Evolutionary conservation across 2,797 vertebrate genomes (phyloP).

Genomic region (Myripristis murdjan): DNA sequence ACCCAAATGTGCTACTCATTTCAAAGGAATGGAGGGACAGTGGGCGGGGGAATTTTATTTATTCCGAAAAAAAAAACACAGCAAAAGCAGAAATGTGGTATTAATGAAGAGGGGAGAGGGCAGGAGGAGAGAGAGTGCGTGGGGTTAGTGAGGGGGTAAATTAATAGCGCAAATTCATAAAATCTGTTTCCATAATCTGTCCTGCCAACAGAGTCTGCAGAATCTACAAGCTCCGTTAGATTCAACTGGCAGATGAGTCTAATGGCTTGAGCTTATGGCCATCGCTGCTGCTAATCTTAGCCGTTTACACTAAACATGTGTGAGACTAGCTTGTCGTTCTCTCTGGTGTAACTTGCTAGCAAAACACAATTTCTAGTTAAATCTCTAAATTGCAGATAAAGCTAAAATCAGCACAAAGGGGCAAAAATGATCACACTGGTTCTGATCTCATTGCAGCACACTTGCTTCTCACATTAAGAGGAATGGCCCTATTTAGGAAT

Average conservation of each 20-base stretch:
- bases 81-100: conserved; percentile 56
- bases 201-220: conserved; percentile 11
- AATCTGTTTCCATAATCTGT: conserved; percentile 17
- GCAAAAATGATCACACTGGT: no score
- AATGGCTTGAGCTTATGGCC: conserved; percentile 22
- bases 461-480: conserved; percentile 7
- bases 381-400: conserved; percentile 14
- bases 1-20: conserved; percentile 68
- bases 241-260: conserved; percentile 38
- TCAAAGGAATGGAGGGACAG: conserved; percentile 59
- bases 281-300: conserved; percentile 53
- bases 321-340: conserved; percentile 7
- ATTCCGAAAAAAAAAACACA: conserved; percentile 41
- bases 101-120: conserved; percentile 44
- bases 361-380: conserved; percentile 10
- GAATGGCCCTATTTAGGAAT: conserved; percentile 5
- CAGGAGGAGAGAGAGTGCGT: conserved; percentile 20
- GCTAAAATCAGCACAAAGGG: no score
- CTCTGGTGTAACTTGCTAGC: conserved; percentile 6
- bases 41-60: conserved; percentile 39
- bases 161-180: conserved; percentile 10
- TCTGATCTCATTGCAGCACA: neutral
- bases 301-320: conserved; percentile 36
- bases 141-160: conserved; percentile 17
- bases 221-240: conserved; percentile 53